Base-by-base conservation (phyloP, 2,797 vertebrate genomes). In the Taenioides sp. region DNA sequence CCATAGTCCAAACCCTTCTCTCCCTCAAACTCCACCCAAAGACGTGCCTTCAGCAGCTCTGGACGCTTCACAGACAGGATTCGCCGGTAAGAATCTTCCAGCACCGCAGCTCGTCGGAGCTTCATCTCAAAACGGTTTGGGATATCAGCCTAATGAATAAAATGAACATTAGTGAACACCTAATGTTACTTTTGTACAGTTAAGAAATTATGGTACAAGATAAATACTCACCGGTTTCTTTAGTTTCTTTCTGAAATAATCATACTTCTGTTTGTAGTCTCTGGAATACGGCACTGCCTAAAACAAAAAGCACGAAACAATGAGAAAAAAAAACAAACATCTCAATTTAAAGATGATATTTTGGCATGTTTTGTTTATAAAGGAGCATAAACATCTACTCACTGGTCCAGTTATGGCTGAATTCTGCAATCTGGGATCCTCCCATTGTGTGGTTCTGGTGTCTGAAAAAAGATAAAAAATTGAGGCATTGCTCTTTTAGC, bases 241-340 rank as follows among this genome's bases (percentile, higher is more conserved):
- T 80, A 98, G 52, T 86, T 98, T 99, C 91, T 97, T 97, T 65
- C 95, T 93, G 93, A 99, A 99, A 93, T 97, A 99, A 58, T 99
- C 97, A 25, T 99, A 99, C 85, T 99, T 99, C 85, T 97, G 93
- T 84, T 99, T 99, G 83, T 98, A 99, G 90, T 99, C 97, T 90
- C 98, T 95, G 91, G 98, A 99, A 88, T 99, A 99, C 93, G 97
- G 98, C 93, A 99, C 98, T 65, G 97, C 98, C 98, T 99, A 22
- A 31, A 85, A 83, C 69, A 52, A 55, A 22, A 47, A 16, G 16
- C 12, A 16, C 1, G 4, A 47, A 47, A 47, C 1, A 1, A 47
- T 47, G 40, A 43, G 12, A 43, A 43, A 12, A 43, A 43, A 43
- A 11, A 40, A 40, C 10, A 40, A 47, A 16, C 12, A 47, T 43